Base-by-base conservation (phyloP, 2,797 vertebrate species). In the Tokudaia muenninki region DNA sequence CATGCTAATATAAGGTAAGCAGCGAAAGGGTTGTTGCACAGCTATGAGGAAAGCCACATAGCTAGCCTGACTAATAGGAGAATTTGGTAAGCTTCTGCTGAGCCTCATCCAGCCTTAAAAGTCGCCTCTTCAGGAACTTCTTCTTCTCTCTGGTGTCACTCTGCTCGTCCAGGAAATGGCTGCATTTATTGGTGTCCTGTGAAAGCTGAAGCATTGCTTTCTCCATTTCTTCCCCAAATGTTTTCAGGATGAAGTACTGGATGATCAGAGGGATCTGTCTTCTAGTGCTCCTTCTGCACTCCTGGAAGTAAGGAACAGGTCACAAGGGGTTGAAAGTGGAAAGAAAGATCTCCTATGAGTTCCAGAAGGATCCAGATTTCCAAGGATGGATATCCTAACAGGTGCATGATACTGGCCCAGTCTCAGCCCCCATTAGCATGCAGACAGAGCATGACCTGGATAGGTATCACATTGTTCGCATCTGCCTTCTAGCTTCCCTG, bases 221-320 rank as follows among this genome's bases (percentile, higher is more conserved):
- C 93, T 99, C 98, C 61, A 99, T 95, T 12, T 98, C 90, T 0
- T 89, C 6, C 0, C 98, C 98, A 0, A 97, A 98, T 65, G 99
- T 98, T 52, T 98, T 98, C 50, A 99, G 98, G 79, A 99, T 80
- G 94, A 98, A 98, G 97, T 98, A 99, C 75, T 99, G 98, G 96
- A 99, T 99, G 97, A 99, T 98, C 92, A 99, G 94, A 0, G 99
- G 99, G 91, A 99, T 97, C 97, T 99, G 99, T 77, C 87, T 89
- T 26, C 55, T 52, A 10, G 55, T 59, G 55, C 29, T 75, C 37
- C 72, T 47, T 92, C 99, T 99, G 50, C 98, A 97, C 96, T 99
- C 99, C 99, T 99, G 98, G 16, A 90, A 63, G 44, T 5, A 41
- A 55, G 50, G 22, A 34, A 5, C 67, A 52, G 34, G 47, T 77